phyloP scores from a whole-genome alignment of 2,113 vertebrate genomes.

The Melospiza georgiana region DNA sequence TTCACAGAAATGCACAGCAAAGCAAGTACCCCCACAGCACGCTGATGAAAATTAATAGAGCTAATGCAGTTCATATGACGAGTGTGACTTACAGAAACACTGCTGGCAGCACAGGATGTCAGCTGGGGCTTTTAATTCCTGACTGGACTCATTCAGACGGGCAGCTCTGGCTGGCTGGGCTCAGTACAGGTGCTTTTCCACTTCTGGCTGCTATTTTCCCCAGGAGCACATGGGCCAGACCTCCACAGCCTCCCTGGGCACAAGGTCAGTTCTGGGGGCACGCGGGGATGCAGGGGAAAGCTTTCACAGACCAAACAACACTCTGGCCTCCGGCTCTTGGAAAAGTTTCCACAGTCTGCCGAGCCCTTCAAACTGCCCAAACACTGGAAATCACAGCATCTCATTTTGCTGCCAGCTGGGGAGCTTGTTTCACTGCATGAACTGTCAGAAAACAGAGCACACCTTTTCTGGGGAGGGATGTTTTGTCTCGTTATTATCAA shows the following conservation, averaged over 20 bases:
- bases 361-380: neutral
- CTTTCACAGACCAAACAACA: neutral
- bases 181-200: constrained; percentile 30
- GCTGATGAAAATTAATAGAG: neutral
- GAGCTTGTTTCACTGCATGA: neutral
- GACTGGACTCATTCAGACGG: neutral
- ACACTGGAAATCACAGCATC: constrained; percentile 2
- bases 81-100: neutral
- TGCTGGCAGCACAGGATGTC: neutral
- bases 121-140: neutral
- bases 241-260: neutral
- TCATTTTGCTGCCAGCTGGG: neutral
- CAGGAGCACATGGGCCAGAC: neutral
- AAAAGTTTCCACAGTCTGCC: constrained; percentile 3
- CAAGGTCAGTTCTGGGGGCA: neutral
- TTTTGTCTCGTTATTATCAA: neutral
- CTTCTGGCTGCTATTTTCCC: neutral
- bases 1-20: neutral
- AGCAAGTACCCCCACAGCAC: neutral
- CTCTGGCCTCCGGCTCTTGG: neutral
- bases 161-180: neutral
- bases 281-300: neutral
- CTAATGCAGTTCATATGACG: neutral
- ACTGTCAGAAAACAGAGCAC: neutral
- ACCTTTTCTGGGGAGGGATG: neutral